Conservation (phyloP, 2,888 invertebrate genomes). For the Aphelenchoides bicaudatus region DNA sequence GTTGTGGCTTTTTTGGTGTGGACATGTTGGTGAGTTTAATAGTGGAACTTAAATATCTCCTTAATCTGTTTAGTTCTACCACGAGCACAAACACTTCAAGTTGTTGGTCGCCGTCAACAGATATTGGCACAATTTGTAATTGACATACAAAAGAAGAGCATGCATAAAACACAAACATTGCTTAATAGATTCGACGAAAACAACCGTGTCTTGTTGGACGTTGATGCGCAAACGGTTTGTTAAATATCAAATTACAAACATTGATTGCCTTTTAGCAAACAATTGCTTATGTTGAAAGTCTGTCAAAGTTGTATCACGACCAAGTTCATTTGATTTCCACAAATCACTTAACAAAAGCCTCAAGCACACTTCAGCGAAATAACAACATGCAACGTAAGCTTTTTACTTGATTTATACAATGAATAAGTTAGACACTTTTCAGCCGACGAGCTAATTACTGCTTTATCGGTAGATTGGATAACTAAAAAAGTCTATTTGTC, state of each 20-base stretch:
- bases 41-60: no score
- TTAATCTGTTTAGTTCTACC: no score
- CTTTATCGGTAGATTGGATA: conserved; percentile 33
- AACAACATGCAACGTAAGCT: no score
- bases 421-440: no score
- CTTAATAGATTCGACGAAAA: conserved; percentile 3
- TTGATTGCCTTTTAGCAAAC: conserved; percentile 20
- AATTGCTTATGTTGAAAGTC: conserved; percentile 24
- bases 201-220: background rate
- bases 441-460: conserved; percentile 34
- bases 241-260: background rate
- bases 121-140: no score
- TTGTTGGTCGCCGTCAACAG: no score
- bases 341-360: background rate
- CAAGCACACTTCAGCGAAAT: conserved; percentile 16
- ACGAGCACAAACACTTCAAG: no score
- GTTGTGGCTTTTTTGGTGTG: no score
- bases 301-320: conserved; percentile 23
- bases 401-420: no score
- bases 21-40: no score
- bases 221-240: conserved; percentile 2
- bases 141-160: no score
- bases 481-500: conserved; percentile 34
- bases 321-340: conserved; percentile 23
- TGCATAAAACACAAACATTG: no score